Evolutionary conservation across 2,797 vertebrate species (phyloP).

Genomic region (Macropus fuliginosus): DNA sequence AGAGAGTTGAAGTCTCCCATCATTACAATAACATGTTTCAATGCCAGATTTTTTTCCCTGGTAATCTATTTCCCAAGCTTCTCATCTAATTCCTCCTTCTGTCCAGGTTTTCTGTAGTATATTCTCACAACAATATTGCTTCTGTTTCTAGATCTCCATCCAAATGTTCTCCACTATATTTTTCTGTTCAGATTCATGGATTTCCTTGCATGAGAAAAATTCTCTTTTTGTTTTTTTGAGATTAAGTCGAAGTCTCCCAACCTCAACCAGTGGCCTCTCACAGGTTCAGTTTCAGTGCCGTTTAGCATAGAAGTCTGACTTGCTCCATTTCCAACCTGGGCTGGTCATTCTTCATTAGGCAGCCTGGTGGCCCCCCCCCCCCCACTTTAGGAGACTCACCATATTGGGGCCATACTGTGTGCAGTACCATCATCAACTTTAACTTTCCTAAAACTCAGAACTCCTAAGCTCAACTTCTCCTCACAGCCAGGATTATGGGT

Average conservation of each 20-base stretch:
- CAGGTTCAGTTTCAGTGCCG: not conserved
- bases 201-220: not conserved
- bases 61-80: not conserved
- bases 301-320: not conserved
- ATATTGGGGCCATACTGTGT: not conserved
- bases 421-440: not conserved
- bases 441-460: not conserved
- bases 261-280: not conserved
- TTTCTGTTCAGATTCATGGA: not conserved
- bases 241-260: not conserved
- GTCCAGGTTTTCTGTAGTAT: not conserved
- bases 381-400: not conserved
- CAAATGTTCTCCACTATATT: not conserved
- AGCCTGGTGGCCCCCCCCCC: too few species aligned
- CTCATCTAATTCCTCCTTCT: slow-evolving; percentile 4
- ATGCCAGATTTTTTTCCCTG: not conserved
- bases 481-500: not conserved
- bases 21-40: not conserved
- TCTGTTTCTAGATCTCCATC: not conserved
- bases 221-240: not conserved
- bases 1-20: slow-evolving; percentile 7
- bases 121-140: not conserved
- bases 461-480: not conserved
- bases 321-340: not conserved
- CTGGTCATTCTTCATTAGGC: not conserved